Conservation (phyloP, 2,797 vertebrate species). For the Heterohyrax brucei region DNA sequence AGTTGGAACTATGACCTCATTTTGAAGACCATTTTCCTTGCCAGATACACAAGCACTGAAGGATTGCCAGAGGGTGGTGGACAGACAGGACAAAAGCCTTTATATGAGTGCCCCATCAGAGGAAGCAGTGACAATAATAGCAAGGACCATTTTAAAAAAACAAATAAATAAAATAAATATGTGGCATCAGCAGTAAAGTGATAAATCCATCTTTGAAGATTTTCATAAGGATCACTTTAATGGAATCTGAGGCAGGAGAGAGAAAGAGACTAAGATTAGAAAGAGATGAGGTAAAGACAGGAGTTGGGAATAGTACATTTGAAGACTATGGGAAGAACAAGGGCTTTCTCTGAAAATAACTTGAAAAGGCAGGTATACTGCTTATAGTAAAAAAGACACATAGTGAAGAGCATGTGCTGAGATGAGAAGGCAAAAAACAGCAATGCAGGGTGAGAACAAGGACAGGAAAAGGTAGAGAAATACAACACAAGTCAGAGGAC, state of each 20-base stretch:
- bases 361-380: neutral
- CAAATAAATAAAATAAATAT: neutral
- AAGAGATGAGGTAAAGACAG: neutral
- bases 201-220: neutral
- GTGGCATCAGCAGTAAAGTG: neutral
- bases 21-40: neutral
- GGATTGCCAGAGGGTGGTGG: too few species aligned
- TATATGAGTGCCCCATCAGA: neutral
- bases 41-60: neutral
- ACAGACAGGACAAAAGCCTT: neutral
- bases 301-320: neutral
- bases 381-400: neutral
- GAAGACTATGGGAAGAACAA: neutral
- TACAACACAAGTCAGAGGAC: neutral
- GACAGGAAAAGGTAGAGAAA: neutral
- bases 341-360: neutral
- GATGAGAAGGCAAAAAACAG: neutral
- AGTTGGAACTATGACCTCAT: neutral
- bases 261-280: neutral
- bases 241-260: neutral
- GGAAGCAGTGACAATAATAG: neutral
- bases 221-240: neutral
- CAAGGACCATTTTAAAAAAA: neutral
- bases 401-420: neutral
- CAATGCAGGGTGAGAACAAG: neutral